Percentiles rank a stretch among this genome's conserved stretches.
Conservation (phyloP, 2,113 vertebrate genomes). For the Capreolus pygargus region DNA sequence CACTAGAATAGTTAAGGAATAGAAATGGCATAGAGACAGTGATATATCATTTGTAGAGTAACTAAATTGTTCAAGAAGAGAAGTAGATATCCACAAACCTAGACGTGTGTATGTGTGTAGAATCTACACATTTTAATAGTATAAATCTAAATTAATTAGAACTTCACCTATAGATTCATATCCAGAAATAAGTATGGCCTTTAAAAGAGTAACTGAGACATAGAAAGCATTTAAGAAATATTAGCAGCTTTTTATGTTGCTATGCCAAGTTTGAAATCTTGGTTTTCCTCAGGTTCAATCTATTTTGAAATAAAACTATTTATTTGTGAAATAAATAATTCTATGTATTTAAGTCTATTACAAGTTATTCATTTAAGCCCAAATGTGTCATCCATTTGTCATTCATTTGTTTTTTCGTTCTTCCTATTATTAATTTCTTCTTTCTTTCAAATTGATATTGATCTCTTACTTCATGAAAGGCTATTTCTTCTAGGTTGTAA, state of each 20-base stretch:
- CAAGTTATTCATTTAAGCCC: not conserved
- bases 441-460: not conserved
- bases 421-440: not conserved
- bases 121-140: not conserved
- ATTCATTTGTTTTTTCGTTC: not conserved
- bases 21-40: not conserved
- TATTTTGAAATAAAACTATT: not conserved
- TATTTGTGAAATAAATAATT: not conserved
- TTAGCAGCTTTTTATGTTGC: not conserved
- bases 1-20: not conserved
- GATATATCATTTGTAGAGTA: not conserved
- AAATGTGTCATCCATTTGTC: not conserved
- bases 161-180: not conserved
- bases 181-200: not conserved
- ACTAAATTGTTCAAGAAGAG: not conserved
- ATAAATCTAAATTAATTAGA: not conserved
- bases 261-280: not conserved
- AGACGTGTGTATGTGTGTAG: not conserved
- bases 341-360: not conserved
- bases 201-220: not conserved
- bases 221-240: not conserved
- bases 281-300: not conserved
- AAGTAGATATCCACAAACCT: not conserved
- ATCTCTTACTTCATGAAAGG: not conserved
- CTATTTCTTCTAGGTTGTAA: not conserved